phyloP scores from a whole-genome alignment of 2,113 vertebrate species.

The Oceanodroma tethys region DNA sequence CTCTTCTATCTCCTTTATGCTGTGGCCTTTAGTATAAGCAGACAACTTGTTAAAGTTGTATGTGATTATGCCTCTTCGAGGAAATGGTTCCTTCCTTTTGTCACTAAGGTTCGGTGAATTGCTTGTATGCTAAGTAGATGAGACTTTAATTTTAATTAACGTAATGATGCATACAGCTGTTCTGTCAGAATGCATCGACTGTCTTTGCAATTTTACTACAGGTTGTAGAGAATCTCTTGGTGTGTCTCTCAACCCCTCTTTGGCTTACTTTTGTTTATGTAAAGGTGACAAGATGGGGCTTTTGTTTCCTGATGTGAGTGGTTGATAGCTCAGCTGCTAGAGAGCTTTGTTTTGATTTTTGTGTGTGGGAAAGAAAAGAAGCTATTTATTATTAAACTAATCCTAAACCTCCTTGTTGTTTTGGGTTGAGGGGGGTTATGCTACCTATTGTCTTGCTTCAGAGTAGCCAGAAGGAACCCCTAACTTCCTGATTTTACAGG shows the following conservation, averaged over 20 bases:
- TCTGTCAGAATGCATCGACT: slow-evolving; percentile 15
- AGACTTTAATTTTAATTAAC: slow-evolving; percentile 71
- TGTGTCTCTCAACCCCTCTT: not conserved
- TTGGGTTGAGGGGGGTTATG: not conserved
- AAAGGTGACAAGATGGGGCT: slow-evolving; percentile 16
- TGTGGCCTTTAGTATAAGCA: not conserved
- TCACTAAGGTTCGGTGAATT: slow-evolving; percentile 32
- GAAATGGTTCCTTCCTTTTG: slow-evolving; percentile 17
- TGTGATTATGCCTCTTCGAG: not conserved
- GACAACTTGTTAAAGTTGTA: not conserved
- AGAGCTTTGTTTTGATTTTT: slow-evolving; percentile 16
- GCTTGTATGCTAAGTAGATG: slow-evolving; percentile 31
- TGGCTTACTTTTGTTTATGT: slow-evolving; percentile 3
- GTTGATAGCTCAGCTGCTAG: not conserved
- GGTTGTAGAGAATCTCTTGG: slow-evolving; percentile 29
- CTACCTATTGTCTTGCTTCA: not conserved
- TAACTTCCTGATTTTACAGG: not conserved
- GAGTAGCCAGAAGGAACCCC: not conserved
- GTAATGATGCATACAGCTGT: slow-evolving; percentile 63
- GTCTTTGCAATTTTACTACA: not conserved
- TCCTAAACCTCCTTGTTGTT: not conserved
- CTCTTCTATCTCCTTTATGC: not conserved
- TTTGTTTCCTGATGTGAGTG: slow-evolving; percentile 42
- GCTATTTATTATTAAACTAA: not conserved
- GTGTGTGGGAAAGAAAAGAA: not conserved